A percentile compares a stretch with the other conserved stretches of the same genome.
Conservation (phyloP, 2,113 vertebrate genomes). For the Hydrolagus affinis region DNA sequence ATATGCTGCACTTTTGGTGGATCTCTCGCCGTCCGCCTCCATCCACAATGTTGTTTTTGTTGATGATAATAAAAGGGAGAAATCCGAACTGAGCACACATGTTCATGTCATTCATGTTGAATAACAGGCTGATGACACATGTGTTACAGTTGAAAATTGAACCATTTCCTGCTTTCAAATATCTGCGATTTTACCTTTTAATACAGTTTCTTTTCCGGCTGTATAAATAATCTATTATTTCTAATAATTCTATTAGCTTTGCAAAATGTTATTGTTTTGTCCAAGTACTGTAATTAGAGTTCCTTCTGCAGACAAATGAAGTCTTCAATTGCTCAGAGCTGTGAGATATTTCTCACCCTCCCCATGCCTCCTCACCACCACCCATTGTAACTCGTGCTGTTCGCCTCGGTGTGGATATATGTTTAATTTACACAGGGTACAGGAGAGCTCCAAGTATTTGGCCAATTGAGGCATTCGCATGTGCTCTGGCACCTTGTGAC, state of each 20-base stretch:
- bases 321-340: background rate
- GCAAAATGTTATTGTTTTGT: background rate
- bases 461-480: too few species aligned
- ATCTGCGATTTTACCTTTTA: slow-evolving; percentile 16
- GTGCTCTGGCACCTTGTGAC: too few species aligned
- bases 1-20: slow-evolving; percentile 67
- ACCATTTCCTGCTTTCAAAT: slow-evolving; percentile 18
- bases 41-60: slow-evolving; percentile 48
- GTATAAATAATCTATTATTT: too few species aligned
- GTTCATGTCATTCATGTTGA: slow-evolving; percentile 45
- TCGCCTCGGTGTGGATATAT: too few species aligned
- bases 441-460: too few species aligned
- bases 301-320: background rate
- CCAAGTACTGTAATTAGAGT: background rate
- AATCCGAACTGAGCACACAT: slow-evolving; percentile 39
- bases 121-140: slow-evolving; percentile 16
- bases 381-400: too few species aligned
- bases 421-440: too few species aligned
- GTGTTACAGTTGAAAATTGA: slow-evolving; percentile 21
- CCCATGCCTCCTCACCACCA: too few species aligned
- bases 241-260: background rate
- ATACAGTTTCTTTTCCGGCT: background rate
- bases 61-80: slow-evolving; percentile 45
- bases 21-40: slow-evolving; percentile 54
- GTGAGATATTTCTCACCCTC: background rate